phyloP scores from a whole-genome alignment of 2,113 vertebrate genomes.

The Syrrhaptes paradoxus region DNA sequence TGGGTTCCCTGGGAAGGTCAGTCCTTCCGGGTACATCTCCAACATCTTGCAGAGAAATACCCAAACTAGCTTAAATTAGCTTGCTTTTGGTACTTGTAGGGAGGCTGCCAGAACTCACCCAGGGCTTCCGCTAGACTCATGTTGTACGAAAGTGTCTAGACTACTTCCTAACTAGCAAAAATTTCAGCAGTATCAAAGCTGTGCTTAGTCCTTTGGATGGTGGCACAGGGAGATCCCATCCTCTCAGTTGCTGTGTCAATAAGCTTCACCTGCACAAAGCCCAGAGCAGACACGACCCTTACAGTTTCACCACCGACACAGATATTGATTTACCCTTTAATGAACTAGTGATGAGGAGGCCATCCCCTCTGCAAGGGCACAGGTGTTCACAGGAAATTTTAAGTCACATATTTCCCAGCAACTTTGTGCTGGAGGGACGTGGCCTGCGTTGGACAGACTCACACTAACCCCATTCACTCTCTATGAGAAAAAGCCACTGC shows the following conservation, averaged over 20 bases:
- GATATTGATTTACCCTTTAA: background rate
- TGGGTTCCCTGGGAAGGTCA: background rate
- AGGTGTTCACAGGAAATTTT: background rate
- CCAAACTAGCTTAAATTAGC: background rate
- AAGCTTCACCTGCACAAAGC: background rate
- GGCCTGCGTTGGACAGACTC: rapidly evolving
- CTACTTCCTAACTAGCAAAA: background rate
- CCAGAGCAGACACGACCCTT: background rate
- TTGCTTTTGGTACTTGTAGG: background rate
- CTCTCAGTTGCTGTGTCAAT: background rate
- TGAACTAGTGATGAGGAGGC: rapidly evolving
- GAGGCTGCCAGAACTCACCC: background rate
- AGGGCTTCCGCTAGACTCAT: background rate
- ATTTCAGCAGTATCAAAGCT: background rate
- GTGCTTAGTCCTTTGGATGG: background rate
- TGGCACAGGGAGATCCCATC: background rate
- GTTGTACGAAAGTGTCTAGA: background rate
- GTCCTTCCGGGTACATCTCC: background rate
- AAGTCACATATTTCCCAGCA: background rate
- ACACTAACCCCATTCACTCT: no score
- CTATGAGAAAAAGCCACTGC: background rate
- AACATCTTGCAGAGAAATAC: background rate
- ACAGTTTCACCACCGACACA: background rate
- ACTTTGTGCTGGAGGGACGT: rapidly evolving
- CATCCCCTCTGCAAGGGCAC: background rate